Base-by-base conservation (phyloP, 2,888 invertebrate genomes). In the Rugalucina vietnamica region DNA sequence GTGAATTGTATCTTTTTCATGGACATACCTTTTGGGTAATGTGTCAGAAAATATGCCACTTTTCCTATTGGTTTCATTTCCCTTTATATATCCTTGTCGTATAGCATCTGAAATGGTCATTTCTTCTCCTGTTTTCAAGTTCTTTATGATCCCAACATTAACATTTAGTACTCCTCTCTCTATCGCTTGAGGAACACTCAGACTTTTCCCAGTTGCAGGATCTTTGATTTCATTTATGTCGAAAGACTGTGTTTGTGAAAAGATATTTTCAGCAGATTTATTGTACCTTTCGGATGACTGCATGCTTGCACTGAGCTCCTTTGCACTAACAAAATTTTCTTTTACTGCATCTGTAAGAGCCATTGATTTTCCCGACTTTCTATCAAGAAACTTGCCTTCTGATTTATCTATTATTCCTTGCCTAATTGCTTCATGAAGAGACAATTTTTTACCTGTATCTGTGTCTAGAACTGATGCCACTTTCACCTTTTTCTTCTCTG, bases 341-440 rank as follows among this genome's bases (percentile, higher is more conserved):
- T 97, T 97, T 90, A 99, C 97, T 4, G 99, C 99, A 95, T 99
- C 98, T 89, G 97, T 97, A 72, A 99, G 97, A 0, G 98, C 98
- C 92, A 96, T 96, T 43, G 98, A 98, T 95, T 98, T 97, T 10
- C 89, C 90, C 82, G 97, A 96, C 74, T 85, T 85, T 8, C 86
- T 77, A 78, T 96, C 93, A 97, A 97, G 93, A 97, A 97, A 90
- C 97, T 96, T 95, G 96, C 96, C 88, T 96, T 96, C 96, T 92
- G 97, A 97, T 71, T 86, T 81, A 81, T 90, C 90, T 50, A 90
- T 88, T 34, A 95, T 94, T 8, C 97, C 97, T 77, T 97, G 96
- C 81, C 96, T 96, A 0, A 98, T 96, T 18, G 95, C 95, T 82
- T 95, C 93, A 79, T 90, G 86, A 8, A 97, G 96, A 93, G 98